These are phyloP conservation scores for Porites divaricata DNA, from an alignment of 92 coral and sea anemone species.

Conservation along the genomic window DNA sequence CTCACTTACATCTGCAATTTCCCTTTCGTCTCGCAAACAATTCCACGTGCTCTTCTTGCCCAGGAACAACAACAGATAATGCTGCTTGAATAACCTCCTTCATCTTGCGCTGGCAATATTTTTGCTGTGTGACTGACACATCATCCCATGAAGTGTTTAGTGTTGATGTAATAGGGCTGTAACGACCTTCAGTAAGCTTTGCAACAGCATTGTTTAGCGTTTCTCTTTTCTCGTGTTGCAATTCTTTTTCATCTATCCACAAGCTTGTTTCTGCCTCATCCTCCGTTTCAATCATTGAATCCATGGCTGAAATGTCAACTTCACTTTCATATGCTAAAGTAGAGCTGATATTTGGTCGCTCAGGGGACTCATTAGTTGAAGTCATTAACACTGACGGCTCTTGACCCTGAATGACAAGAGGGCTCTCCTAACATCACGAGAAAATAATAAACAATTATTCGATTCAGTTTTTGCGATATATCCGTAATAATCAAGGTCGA, in stretches of 20 bases:
- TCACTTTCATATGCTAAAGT: not conserved
- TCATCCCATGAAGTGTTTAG: constrained; percentile 9
- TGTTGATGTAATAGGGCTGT: constrained; percentile 17
- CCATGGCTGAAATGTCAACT: not conserved
- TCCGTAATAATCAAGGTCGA: not conserved
- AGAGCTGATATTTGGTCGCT: not conserved
- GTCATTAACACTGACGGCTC: not conserved
- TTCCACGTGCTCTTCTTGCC: constrained; percentile 17
- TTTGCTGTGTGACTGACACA: constrained; percentile 1
- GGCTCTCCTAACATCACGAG: not conserved
- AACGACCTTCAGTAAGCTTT: constrained; percentile 24
- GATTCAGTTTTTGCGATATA: not conserved
- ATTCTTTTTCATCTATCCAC: constrained; percentile 21
- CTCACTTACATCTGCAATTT: not conserved
- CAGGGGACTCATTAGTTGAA: not conserved
- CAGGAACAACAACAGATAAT: constrained; percentile 26
- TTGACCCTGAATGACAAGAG: not conserved
- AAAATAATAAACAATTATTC: not conserved
- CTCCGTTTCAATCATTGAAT: too few relatives aligned
- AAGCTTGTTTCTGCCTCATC: constrained; percentile 1
- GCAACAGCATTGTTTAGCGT: constrained; percentile 5
- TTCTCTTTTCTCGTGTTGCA: constrained; percentile 10
- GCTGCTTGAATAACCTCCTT: constrained; percentile 4
- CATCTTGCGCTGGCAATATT: constrained; percentile 15
- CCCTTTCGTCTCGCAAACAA: not conserved